These are phyloP conservation scores for Sinodicranocentrus sp. DNA, from an alignment of 2,888 invertebrate species.

Conservation along the genomic window DNA sequence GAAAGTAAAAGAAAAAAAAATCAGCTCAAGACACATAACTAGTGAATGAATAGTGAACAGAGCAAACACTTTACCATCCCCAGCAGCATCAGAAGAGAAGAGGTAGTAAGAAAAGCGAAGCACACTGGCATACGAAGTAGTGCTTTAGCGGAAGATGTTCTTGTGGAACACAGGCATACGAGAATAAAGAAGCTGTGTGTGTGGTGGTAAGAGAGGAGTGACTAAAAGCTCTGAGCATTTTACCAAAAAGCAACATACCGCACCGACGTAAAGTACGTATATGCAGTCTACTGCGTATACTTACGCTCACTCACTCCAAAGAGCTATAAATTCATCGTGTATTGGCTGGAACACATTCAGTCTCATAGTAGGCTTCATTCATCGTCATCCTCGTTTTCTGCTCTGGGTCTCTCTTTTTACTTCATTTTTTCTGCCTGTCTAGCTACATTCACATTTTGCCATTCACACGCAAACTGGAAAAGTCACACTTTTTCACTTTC, in stretches of 20 bases:
- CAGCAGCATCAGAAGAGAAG: neutral
- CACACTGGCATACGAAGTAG: neutral
- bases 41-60: no score
- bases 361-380: constrained; percentile 58
- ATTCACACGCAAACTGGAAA: constrained; percentile 15
- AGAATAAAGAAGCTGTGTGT: neutral
- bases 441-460: constrained; percentile 22
- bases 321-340: constrained; percentile 53
- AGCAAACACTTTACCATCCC: neutral
- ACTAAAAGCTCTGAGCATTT: neutral
- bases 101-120: neutral
- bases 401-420: constrained; percentile 25
- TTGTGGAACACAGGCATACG: neutral
- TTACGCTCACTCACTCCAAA: constrained; percentile 42
- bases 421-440: constrained; percentile 48
- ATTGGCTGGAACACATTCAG: constrained; percentile 52
- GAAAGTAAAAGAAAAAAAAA: neutral
- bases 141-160: neutral
- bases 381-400: constrained; percentile 43
- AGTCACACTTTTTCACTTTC: constrained; percentile 23
- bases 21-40: neutral
- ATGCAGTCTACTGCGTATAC: neutral
- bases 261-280: neutral
- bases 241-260: constrained; percentile 7
- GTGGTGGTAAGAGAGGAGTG: neutral